Percentiles rank a stretch among this genome's conserved stretches.
Conservation (phyloP, 2,113 vertebrate genomes). For the Tretioscincus oriximinensis region DNA sequence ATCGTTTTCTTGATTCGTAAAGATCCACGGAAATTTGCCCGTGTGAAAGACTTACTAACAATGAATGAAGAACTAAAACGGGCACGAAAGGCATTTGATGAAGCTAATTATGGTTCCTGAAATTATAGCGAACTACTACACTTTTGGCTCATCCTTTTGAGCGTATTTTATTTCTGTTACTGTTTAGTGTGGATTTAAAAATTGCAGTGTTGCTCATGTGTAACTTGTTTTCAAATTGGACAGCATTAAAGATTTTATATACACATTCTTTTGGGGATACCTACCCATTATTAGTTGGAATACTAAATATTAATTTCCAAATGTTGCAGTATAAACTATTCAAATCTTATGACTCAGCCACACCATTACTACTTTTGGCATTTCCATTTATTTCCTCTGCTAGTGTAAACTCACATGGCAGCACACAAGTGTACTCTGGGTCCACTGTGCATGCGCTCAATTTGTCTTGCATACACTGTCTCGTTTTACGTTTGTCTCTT, state of each 20-base stretch:
- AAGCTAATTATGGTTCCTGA: constrained; percentile 96
- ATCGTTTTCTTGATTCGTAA: constrained; percentile 97
- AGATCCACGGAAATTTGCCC: constrained; percentile 94
- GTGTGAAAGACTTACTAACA: constrained; percentile 96
- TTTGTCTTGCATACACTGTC: too few species aligned
- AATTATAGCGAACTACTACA: background rate
- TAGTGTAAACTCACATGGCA: too few species aligned
- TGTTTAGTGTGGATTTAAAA: background rate
- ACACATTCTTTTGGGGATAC: background rate
- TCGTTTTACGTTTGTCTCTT: too few species aligned
- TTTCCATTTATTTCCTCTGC: too few species aligned
- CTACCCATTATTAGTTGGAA: too few species aligned
- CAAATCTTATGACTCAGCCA: too few species aligned
- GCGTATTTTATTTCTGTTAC: background rate
- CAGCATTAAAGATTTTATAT: background rate
- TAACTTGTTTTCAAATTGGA: background rate
- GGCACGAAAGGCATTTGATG: constrained; percentile 95
- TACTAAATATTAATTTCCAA: too few species aligned
- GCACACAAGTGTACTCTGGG: too few species aligned
- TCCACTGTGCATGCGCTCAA: too few species aligned
- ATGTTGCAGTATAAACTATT: too few species aligned
- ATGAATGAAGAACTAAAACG: constrained; percentile 98
- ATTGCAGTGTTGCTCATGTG: background rate
- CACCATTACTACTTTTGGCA: too few species aligned
- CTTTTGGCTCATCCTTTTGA: background rate